Evolutionary conservation across 2,797 vertebrate genomes (phyloP).

Genomic region (Muscicapa comitata): DNA sequence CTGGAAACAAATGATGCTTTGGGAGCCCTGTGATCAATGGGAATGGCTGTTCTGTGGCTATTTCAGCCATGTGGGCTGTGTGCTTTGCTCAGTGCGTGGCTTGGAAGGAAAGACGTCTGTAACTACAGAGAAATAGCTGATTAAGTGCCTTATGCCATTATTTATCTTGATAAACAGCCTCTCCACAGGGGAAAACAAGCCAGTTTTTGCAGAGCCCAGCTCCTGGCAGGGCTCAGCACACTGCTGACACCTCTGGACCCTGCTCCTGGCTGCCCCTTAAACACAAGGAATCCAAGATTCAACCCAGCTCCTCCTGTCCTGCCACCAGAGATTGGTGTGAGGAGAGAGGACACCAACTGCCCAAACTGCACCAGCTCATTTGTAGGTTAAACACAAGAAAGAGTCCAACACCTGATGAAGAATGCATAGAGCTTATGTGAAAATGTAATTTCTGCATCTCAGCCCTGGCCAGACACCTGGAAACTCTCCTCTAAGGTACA

Average conservation of each 20-base stretch:
- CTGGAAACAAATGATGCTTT: neutral
- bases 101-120: slow-evolving; percentile 42
- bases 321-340: neutral
- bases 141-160: slow-evolving; percentile 11
- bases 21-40: neutral
- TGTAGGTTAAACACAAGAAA: neutral
- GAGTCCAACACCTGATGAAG: neutral
- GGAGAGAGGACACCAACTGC: neutral
- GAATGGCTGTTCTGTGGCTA: neutral
- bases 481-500: neutral
- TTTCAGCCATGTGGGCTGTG: neutral
- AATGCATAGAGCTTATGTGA: neutral
- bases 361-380: neutral
- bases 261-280: neutral
- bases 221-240: neutral
- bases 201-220: neutral
- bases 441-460: neutral
- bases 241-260: neutral
- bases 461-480: neutral
- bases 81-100: slow-evolving; percentile 1
- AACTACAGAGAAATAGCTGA: slow-evolving; percentile 35
- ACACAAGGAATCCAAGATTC: neutral
- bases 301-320: fast-evolving
- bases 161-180: slow-evolving; percentile 45
- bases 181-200: neutral